Conservation (phyloP, 2,888 invertebrate genomes). For the Rotaria socialis region DNA sequence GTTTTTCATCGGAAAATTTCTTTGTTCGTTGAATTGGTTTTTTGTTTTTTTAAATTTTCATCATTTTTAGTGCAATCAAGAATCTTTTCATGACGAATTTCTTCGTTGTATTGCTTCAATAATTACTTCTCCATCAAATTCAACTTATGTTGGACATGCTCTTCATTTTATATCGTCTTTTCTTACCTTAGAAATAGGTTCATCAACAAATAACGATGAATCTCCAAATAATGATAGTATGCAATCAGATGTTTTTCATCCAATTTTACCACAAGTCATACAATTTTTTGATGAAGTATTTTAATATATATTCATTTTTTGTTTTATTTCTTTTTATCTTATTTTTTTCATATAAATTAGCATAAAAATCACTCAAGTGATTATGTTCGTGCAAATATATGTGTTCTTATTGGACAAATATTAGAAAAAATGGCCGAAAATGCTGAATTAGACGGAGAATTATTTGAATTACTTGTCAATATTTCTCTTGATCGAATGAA, state of each 20-base stretch:
- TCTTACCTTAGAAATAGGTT: conserved; percentile 5
- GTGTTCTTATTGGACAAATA: conserved; percentile 20
- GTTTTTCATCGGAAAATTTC: background rate
- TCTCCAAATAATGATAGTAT: conserved; percentile 12
- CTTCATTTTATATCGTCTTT: conserved; percentile 11
- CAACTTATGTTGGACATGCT: background rate
- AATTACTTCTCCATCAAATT: background rate
- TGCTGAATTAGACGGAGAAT: conserved; percentile 27
- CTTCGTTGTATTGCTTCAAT: conserved; percentile 25
- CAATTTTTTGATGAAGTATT: conserved; percentile 34
- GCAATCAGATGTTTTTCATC: background rate
- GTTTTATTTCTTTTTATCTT: background rate
- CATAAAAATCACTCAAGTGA: conserved; percentile 31
- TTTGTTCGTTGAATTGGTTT: background rate
- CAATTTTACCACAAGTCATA: conserved; percentile 29
- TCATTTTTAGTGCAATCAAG: background rate
- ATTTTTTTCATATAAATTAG: background rate
- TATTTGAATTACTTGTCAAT: conserved; percentile 30
- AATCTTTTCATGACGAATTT: conserved; percentile 21
- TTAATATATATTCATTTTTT: background rate
- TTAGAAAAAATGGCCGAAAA: conserved; percentile 35
- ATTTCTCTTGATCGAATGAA: conserved; percentile 30
- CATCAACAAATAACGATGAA: background rate
- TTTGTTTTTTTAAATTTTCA: background rate
- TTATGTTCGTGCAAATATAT: conserved; percentile 30